Percentiles rank a stretch among this genome's conserved stretches.
phyloP scores from a whole-genome alignment of 2,797 vertebrate species.

The Poeciliopsis infans region DNA sequence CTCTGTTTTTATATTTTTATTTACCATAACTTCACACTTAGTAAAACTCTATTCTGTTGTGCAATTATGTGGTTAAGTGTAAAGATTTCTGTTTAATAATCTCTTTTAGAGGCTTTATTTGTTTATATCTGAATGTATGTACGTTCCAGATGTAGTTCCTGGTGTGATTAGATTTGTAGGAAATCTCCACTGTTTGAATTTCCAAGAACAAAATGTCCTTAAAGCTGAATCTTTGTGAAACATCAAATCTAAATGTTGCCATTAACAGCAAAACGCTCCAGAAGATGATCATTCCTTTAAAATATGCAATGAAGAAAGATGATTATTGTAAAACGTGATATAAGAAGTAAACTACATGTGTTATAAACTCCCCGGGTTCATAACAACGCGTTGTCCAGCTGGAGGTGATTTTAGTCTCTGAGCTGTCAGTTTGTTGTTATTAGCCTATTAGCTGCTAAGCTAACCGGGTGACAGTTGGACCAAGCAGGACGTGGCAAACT shows the following conservation, averaged over 20 bases:
- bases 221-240: not conserved
- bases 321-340: not conserved
- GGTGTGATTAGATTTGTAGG: not conserved
- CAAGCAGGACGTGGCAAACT: constrained; percentile 76
- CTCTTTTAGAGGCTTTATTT: not conserved
- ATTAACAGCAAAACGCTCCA: not conserved
- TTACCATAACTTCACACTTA: not conserved
- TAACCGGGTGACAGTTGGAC: constrained; percentile 57
- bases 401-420: not conserved
- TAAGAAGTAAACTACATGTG: not conserved
- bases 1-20: not conserved
- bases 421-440: constrained; percentile 50
- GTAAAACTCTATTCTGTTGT: not conserved
- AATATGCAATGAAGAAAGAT: not conserved
- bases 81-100: not conserved
- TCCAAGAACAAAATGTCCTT: not conserved
- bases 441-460: constrained; percentile 51
- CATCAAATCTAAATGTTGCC: not conserved
- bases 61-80: not conserved
- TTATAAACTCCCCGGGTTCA: not conserved
- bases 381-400: not conserved
- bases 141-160: not conserved
- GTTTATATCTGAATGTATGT: not conserved
- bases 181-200: not conserved
- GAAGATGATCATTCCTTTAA: not conserved